A percentile compares a stretch with the other conserved stretches of the same genome.
phyloP scores from a whole-genome alignment of 1,140 invertebrate genomes.

The Eupristina koningsbergeri region DNA sequence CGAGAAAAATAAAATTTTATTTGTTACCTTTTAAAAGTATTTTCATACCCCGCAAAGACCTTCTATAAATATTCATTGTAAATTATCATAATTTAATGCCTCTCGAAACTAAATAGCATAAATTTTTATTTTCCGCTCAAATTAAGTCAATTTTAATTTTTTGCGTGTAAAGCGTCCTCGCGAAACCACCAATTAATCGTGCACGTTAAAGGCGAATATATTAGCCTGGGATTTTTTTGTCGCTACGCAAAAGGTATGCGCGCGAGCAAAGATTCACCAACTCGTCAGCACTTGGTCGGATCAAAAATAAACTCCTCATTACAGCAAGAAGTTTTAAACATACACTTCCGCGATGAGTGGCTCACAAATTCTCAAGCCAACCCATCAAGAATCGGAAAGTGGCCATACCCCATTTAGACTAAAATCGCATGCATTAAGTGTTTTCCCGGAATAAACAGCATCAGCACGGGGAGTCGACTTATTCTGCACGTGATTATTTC shows the following conservation, averaged over 20 bases:
- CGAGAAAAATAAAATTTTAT: too few species aligned
- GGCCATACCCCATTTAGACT: slow-evolving; percentile 22
- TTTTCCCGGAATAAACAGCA: slow-evolving; percentile 58
- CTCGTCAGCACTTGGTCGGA: background rate
- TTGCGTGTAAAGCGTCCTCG: too few species aligned
- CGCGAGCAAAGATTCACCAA: background rate
- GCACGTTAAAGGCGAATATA: too few species aligned
- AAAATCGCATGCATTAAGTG: slow-evolving; percentile 16
- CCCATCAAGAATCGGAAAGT: slow-evolving; percentile 24
- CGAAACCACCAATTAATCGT: too few species aligned
- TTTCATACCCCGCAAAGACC: too few species aligned
- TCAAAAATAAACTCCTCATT: slow-evolving; percentile 15
- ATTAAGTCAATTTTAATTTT: too few species aligned
- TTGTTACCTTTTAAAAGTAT: too few species aligned
- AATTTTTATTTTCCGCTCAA: too few species aligned
- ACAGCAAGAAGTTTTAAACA: background rate
- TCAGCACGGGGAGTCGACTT: background rate
- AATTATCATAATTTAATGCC: too few species aligned
- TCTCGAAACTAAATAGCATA: too few species aligned
- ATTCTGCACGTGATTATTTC: slow-evolving; percentile 53
- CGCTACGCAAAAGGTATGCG: background rate
- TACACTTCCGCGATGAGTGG: background rate
- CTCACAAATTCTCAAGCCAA: slow-evolving; percentile 18
- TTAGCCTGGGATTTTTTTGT: background rate
- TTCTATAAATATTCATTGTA: too few species aligned